Base-by-base conservation (phyloP, 2,113 vertebrate species). In the Neomonachus schauinslandi region DNA sequence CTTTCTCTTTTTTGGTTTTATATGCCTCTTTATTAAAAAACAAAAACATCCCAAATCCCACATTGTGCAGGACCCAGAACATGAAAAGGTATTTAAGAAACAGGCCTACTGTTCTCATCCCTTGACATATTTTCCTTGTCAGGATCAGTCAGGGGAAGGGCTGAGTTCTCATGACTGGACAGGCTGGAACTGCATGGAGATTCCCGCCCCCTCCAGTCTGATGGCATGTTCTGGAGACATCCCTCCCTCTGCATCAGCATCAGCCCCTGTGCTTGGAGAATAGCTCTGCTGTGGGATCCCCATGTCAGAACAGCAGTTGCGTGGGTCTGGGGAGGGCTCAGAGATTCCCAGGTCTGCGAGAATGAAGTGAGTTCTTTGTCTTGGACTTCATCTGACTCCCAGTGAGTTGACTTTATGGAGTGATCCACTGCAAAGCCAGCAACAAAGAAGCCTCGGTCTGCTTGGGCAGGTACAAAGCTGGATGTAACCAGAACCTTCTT, bases 161-260 rank as follows among this genome's bases (percentile, higher is more conserved):
- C 99, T 0, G 99, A 99, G 98, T 99, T 99, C 94, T 99, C 99
- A 0, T 99, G 99, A 96, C 99, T 99, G 80, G 99, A 99, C 67
- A 99, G 99, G 28, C 99, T 99, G 0, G 99, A 99, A 91, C 99
- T 99, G 74, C 99, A 98, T 63, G 99, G 99, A 98, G 99, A 99
- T 95, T 99, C 42, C 39, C 99, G 1, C 99, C 89, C 99, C 98
- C 2, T 99, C 99, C 82, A 99, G 98, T 79, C 99, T 98, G 98
- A 99, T 99, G 98, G 99, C 99, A 3, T 99, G 99, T 97, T 99
- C 99, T 0, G 99, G 99, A 88, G 99, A 99, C 98, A 99, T 98
- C 12, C 99, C 99, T 33, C 99, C 99, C 98, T 99, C 99, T 0
- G 99, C 99, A 97, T 99, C 99, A 0, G 99, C 99, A 98, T 99